Evolutionary conservation across 1,140 invertebrate genomes (phyloP).

Genomic region (Cepaea nemoralis): DNA sequence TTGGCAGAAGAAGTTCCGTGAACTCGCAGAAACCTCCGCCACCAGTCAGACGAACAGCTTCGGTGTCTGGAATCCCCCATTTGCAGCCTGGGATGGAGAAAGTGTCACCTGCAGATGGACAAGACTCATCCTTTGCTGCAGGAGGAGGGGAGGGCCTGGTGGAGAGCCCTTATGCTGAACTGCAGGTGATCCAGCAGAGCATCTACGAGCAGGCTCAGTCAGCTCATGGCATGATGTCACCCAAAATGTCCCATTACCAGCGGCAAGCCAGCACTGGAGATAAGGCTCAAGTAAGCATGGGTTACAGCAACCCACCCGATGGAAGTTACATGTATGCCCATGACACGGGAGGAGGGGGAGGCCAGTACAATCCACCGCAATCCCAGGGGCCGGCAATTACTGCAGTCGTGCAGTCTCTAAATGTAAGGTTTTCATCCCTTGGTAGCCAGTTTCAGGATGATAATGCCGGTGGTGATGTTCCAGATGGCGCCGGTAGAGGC

Average conservation of each 20-base stretch:
- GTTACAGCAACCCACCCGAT: background rate
- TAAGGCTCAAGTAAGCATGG: background rate
- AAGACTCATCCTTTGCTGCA: conserved; percentile 41
- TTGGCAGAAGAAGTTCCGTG: conserved; percentile 73
- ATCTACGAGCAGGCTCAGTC: conserved; percentile 46
- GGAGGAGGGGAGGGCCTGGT: conserved; percentile 19
- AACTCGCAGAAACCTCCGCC: conserved; percentile 83
- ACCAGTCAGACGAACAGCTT: conserved; percentile 87
- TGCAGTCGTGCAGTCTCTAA: conserved; percentile 82
- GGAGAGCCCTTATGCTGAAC: conserved; percentile 57
- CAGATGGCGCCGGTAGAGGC: background rate
- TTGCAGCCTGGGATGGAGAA: conserved; percentile 44
- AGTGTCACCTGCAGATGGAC: conserved; percentile 52
- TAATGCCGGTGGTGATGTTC: background rate
- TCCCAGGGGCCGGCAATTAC: conserved; percentile 24
- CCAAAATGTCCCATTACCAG: conserved; percentile 1
- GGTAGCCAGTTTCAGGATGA: conserved; percentile 40
- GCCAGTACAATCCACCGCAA: background rate
- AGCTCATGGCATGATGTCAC: conserved; percentile 28
- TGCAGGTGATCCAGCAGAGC: conserved; percentile 57
- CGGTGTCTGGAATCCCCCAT: conserved; percentile 78
- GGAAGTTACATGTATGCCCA: background rate
- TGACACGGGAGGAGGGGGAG: background rate
- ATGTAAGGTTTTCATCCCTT: conserved; percentile 79
- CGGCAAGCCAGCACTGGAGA: conserved; percentile 21